Conservation (phyloP, 2,113 vertebrate genomes). For the Origma solitaria region DNA sequence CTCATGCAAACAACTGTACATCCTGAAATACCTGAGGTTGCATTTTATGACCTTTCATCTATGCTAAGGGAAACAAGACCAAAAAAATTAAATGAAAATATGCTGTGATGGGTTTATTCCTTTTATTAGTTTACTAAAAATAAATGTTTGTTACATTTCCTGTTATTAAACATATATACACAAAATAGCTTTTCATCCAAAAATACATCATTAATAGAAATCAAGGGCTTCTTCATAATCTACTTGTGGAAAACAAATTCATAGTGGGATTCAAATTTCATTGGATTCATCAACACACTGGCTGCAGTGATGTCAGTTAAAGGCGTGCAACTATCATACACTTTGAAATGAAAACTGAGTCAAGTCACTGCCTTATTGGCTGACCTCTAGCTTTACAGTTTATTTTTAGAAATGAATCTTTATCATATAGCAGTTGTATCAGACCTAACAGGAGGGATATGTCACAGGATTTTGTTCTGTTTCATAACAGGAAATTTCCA, state of each 20-base stretch:
- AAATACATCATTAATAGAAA: background rate
- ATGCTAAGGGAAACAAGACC: background rate
- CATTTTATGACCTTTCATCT: background rate
- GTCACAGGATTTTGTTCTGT: background rate
- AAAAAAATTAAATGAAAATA: background rate
- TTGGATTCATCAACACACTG: background rate
- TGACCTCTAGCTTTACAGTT: background rate
- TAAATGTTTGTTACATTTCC: background rate
- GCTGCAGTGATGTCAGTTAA: background rate
- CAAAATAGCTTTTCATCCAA: background rate
- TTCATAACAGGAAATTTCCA: background rate
- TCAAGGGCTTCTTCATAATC: background rate
- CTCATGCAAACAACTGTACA: background rate
- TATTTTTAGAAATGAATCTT: background rate
- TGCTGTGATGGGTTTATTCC: background rate
- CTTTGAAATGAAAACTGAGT: background rate
- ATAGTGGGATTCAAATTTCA: background rate
- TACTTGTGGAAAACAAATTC: background rate
- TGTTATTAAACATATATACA: background rate
- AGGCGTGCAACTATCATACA: background rate
- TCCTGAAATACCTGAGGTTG: background rate
- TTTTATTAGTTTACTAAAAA: slow-evolving; percentile 16
- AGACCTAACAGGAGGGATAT: background rate
- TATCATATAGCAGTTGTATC: background rate
- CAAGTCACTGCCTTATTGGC: background rate